Evolutionary conservation across 2,113 vertebrate species (phyloP).

Genomic region (Brienomyrus brachyistius): DNA sequence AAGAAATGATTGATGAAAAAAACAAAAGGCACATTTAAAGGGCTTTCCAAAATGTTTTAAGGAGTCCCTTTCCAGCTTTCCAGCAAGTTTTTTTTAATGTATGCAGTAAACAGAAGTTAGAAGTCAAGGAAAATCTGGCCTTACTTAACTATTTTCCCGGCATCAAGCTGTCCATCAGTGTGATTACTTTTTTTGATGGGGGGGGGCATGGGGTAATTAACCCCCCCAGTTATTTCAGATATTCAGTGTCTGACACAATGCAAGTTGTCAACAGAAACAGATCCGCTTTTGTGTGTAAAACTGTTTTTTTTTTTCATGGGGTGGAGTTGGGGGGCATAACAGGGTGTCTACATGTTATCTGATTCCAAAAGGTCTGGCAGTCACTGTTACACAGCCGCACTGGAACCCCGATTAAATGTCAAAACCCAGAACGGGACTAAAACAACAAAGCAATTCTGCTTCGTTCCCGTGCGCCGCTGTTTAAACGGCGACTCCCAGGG

Average conservation of each 20-base stretch:
- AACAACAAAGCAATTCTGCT: not conserved
- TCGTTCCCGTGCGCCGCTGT: not conserved
- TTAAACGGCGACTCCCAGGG: not conserved
- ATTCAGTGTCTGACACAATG: not conserved
- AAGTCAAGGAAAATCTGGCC: not conserved
- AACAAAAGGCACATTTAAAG: conserved; percentile 44
- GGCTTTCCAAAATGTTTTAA: conserved; percentile 46
- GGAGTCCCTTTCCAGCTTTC: conserved; percentile 8
- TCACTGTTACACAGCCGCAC: not conserved
- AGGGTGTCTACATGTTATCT: not conserved
- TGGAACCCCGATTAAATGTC: not conserved
- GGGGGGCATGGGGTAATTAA: not conserved
- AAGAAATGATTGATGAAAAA: conserved; percentile 53
- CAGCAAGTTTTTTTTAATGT: conserved; percentile 30
- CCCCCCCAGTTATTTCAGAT: not conserved
- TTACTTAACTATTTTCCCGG: not conserved
- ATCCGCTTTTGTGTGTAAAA: not conserved
- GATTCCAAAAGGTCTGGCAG: not conserved
- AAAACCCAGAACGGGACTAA: not conserved
- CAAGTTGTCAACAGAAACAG: not conserved
- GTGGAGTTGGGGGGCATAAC: not conserved
- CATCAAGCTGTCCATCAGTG: not conserved
- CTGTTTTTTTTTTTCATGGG: not conserved
- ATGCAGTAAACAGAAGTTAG: conserved; percentile 18
- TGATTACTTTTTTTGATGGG: not conserved